These are phyloP conservation scores for Rhabdornis inornatus DNA, from an alignment of 2,113 vertebrate genomes.

Conservation along the genomic window DNA sequence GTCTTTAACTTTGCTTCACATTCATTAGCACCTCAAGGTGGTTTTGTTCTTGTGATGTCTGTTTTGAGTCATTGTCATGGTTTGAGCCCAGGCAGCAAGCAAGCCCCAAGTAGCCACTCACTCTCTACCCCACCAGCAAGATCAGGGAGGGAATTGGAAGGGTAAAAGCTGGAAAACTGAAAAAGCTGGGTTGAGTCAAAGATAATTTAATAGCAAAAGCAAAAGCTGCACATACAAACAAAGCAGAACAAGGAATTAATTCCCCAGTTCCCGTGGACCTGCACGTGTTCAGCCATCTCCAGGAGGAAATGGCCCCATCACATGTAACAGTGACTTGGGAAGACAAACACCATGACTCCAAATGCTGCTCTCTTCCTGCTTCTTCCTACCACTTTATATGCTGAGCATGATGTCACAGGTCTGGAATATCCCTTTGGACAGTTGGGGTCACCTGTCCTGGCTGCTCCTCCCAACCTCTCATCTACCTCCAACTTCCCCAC, in stretches of 20 bases:
- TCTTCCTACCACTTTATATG: neutral
- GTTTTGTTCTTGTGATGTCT: neutral
- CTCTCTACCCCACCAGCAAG: neutral
- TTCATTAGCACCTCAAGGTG: neutral
- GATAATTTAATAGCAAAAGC: neutral
- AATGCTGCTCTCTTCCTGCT: neutral
- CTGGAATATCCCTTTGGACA: neutral
- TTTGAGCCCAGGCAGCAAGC: neutral
- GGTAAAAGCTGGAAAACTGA: neutral
- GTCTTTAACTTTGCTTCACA: neutral
- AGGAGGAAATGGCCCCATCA: neutral
- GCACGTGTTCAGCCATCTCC: neutral
- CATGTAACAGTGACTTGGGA: too few relatives aligned
- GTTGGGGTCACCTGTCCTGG: neutral
- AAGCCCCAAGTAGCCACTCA: fast-evolving
- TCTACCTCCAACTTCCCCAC: fast-evolving
- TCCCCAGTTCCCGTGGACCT: neutral
- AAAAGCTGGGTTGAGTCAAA: neutral
- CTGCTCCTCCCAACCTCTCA: neutral
- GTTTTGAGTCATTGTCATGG: neutral
- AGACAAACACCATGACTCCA: neutral
- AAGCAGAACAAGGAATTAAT: neutral
- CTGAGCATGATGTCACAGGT: too few relatives aligned
- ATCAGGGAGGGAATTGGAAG: neutral
- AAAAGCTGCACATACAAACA: neutral